phyloP scores from a whole-genome alignment of 2,888 invertebrate genomes.

The Melikaiella ostensackeni region DNA sequence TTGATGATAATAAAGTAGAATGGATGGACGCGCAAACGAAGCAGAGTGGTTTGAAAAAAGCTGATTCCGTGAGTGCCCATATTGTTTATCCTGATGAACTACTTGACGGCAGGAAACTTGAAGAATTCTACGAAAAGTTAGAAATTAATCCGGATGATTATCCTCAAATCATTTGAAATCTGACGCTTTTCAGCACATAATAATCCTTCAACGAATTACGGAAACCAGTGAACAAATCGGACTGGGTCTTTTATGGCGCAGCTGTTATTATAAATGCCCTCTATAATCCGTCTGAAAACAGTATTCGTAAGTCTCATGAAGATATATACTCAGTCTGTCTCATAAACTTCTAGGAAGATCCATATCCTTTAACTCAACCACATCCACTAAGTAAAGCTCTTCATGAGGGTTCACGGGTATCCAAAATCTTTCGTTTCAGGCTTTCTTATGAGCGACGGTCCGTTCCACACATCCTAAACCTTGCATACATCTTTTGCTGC shows the following conservation, averaged over 20 bases:
- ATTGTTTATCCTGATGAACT: constrained; percentile 94
- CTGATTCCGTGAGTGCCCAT: constrained; percentile 88
- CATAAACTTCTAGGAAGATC: no score
- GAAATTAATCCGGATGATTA: constrained; percentile 72
- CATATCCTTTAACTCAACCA: no score
- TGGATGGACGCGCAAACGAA: constrained; percentile 95
- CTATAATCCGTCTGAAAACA: constrained; percentile 38
- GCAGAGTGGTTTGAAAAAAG: constrained; percentile 85
- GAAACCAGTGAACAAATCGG: constrained; percentile 76
- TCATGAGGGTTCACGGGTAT: no score
- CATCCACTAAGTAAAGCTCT: no score
- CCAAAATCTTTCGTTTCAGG: no score
- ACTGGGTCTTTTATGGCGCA: constrained; percentile 77
- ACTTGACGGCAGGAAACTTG: constrained; percentile 86
- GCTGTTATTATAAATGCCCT: constrained; percentile 78
- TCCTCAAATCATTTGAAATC: constrained; percentile 74
- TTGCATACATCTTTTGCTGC: no score
- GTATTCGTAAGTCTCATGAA: constrained; percentile 53
- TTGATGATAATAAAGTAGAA: constrained; percentile 78
- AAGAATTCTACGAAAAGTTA: constrained; percentile 83
- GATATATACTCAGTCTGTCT: no score
- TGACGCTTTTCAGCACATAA: constrained; percentile 75
- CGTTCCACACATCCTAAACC: no score
- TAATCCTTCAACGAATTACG: constrained; percentile 75
- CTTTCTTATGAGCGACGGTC: no score